phyloP scores from a whole-genome alignment of 1,140 invertebrate species.

The Dreissena polymorpha region DNA sequence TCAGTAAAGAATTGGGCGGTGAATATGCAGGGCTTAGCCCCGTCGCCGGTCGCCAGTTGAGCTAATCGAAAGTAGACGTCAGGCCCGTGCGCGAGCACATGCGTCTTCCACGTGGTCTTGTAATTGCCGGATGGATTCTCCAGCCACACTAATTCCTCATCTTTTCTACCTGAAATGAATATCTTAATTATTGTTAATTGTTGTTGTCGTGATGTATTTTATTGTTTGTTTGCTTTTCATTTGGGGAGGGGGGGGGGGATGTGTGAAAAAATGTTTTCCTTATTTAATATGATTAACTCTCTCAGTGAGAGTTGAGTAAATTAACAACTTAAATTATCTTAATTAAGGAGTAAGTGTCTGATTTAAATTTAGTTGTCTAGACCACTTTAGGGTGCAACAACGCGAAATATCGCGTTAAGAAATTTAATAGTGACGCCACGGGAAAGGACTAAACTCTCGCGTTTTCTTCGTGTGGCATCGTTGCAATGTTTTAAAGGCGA shows the following conservation, averaged over 20 bases:
- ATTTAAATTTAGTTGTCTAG: too few species aligned
- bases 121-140: slow-evolving; percentile 72
- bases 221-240: background rate
- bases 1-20: slow-evolving; percentile 76
- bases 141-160: slow-evolving; percentile 76
- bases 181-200: too few species aligned
- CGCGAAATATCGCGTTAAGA: too few species aligned
- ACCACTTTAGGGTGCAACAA: too few species aligned
- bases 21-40: slow-evolving; percentile 73
- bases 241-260: background rate
- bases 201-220: too few species aligned
- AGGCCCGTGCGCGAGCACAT: slow-evolving; percentile 73
- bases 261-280: background rate
- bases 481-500: too few species aligned
- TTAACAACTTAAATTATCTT: too few species aligned
- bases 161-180: slow-evolving; percentile 59
- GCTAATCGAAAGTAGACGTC: slow-evolving; percentile 76
- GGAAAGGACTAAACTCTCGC: too few species aligned
- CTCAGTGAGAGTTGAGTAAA: too few species aligned
- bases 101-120: slow-evolving; percentile 69
- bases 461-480: too few species aligned
- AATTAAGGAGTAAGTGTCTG: too few species aligned
- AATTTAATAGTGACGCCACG: too few species aligned
- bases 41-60: slow-evolving; percentile 66
- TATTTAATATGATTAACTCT: background rate